Evolutionary conservation across 2,797 vertebrate species (phyloP).

Genomic region (Melanotaenia pygmaea): DNA sequence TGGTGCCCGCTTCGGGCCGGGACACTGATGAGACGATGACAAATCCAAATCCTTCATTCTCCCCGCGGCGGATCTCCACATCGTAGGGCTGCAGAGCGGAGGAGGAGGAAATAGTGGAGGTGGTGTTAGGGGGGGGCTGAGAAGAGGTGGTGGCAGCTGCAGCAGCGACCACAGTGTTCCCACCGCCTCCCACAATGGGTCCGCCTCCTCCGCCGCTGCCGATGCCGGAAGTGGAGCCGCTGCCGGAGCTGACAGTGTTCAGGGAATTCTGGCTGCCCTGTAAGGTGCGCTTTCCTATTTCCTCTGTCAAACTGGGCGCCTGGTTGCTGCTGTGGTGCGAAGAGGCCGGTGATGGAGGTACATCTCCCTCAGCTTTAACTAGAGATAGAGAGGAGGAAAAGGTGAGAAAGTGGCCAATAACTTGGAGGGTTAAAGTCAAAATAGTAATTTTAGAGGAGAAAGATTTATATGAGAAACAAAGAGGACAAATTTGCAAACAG

Average conservation of each 20-base stretch:
- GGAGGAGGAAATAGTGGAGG: constrained; percentile 73
- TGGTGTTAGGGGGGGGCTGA: constrained; percentile 58
- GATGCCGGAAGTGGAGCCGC: constrained; percentile 95
- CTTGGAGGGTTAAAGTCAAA: background rate
- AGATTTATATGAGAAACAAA: constrained; percentile 13
- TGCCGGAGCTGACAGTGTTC: constrained; percentile 96
- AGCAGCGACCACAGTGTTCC: constrained; percentile 83
- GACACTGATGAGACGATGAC: constrained; percentile 98
- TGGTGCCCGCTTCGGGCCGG: constrained; percentile 94
- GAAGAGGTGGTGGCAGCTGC: constrained; percentile 72
- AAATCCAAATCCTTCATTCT: constrained; percentile 97
- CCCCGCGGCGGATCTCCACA: constrained; percentile 94
- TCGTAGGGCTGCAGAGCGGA: constrained; percentile 91
- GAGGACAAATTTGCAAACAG: constrained; percentile 7
- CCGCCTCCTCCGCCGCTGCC: constrained; percentile 86
- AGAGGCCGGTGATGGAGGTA: constrained; percentile 92
- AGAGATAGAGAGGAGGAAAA: constrained; percentile 19
- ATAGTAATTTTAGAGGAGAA: background rate
- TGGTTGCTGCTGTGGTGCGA: constrained; percentile 98
- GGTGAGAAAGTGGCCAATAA: constrained; percentile 10
- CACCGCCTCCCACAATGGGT: constrained; percentile 75
- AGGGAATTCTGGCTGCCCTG: constrained; percentile 98
- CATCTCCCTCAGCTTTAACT: constrained; percentile 91
- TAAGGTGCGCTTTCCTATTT: constrained; percentile 90
- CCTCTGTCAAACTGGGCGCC: constrained; percentile 92